These are phyloP conservation scores for Polydrusus pterygomalis DNA, from an alignment of 2,888 invertebrate species.

Conservation along the genomic window DNA sequence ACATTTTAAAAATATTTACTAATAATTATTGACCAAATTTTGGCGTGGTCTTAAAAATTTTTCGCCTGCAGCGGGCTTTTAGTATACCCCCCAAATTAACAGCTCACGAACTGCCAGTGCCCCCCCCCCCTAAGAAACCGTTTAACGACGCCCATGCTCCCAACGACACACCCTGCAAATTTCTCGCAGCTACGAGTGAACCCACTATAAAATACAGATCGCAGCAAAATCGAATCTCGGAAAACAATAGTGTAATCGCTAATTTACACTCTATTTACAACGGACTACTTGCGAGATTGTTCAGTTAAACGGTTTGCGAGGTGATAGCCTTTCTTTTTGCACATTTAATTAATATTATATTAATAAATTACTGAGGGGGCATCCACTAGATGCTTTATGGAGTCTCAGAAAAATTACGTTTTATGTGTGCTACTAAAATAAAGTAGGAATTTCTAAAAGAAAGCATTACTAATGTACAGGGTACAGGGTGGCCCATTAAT, in stretches of 20 bases:
- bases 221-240: slow-evolving; percentile 21
- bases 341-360: slow-evolving; percentile 15
- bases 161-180: too few relatives aligned
- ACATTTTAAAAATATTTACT: too few relatives aligned
- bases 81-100: too few relatives aligned
- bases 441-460: slow-evolving; percentile 9
- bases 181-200: slow-evolving; percentile 16
- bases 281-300: slow-evolving; percentile 27
- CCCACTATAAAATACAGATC: slow-evolving; percentile 3
- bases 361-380: slow-evolving; percentile 8
- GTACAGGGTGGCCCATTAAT: too few relatives aligned
- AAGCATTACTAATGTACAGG: background rate
- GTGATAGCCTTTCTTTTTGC: slow-evolving; percentile 31
- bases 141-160: too few relatives aligned
- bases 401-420: background rate
- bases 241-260: slow-evolving; percentile 31
- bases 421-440: background rate
- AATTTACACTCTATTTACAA: slow-evolving; percentile 30
- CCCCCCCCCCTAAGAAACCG: too few relatives aligned
- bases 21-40: too few relatives aligned
- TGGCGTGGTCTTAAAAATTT: too few relatives aligned
- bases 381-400: slow-evolving; percentile 1
- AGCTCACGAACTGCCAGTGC: too few relatives aligned
- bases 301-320: slow-evolving; percentile 24
- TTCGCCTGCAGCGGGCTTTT: too few relatives aligned